Conservation (phyloP, 2,888 invertebrate species). For the Leucoptera coffeella region DNA sequence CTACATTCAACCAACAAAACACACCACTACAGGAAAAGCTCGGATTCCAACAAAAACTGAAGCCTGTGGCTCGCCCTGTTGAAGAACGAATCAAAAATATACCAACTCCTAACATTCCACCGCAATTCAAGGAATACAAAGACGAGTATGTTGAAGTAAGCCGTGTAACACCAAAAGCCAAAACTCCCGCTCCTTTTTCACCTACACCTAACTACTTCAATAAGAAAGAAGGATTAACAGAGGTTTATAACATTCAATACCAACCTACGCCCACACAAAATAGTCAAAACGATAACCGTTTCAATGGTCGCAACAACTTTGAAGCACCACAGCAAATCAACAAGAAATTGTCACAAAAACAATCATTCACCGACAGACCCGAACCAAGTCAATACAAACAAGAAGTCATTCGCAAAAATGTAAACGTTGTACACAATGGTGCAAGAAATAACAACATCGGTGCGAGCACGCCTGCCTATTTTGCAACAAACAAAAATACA, state of each 20-base stretch:
- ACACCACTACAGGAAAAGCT: neutral
- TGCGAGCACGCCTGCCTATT: slow-evolving; percentile 18
- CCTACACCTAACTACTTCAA: slow-evolving; percentile 15
- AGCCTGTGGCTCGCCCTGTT: slow-evolving; percentile 12
- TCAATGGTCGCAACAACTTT: slow-evolving; percentile 30
- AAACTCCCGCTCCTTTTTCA: slow-evolving; percentile 16
- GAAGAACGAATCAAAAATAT: slow-evolving; percentile 13
- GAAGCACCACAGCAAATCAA: no score
- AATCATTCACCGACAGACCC: slow-evolving; percentile 5
- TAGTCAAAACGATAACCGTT: slow-evolving; percentile 16
- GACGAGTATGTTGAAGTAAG: slow-evolving; percentile 44
- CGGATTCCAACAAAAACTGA: neutral
- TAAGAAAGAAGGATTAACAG: slow-evolving; percentile 37
- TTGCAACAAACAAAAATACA: slow-evolving; percentile 13
- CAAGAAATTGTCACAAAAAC: no score
- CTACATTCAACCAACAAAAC: slow-evolving; percentile 5
- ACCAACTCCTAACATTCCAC: slow-evolving; percentile 22
- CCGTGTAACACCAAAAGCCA: slow-evolving; percentile 28
- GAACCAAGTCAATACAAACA: slow-evolving; percentile 19
- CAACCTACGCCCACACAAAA: slow-evolving; percentile 26
- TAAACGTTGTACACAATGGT: slow-evolving; percentile 9
- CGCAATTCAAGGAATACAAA: slow-evolving; percentile 29
- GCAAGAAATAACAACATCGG: no score
- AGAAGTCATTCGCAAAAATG: slow-evolving; percentile 19
- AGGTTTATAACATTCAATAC: slow-evolving; percentile 38